These are phyloP conservation scores for Macrocentrus cingulum DNA, from an alignment of 1,140 invertebrate genomes.

Conservation along the genomic window DNA sequence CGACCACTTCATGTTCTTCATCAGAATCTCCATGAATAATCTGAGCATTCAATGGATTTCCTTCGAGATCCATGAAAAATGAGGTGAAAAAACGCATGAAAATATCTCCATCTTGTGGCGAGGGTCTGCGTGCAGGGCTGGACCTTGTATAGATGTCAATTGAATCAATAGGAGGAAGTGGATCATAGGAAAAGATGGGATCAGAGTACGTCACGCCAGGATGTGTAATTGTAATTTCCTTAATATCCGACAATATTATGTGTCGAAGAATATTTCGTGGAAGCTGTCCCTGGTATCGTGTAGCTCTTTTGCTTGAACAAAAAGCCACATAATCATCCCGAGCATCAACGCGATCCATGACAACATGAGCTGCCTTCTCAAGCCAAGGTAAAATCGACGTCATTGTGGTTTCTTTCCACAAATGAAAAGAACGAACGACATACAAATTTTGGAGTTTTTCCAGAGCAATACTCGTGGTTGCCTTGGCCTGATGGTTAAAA, in stretches of 20 bases:
- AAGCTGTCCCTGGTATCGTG: conserved; percentile 66
- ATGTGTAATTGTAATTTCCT: conserved; percentile 66
- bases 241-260: conserved; percentile 79
- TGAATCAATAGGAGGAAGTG: conserved; percentile 76
- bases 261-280: conserved; percentile 78
- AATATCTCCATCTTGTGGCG: conserved; percentile 36
- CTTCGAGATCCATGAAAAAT: conserved; percentile 40
- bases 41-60: conserved; percentile 27
- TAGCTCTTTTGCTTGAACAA: conserved; percentile 64
- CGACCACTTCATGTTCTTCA: conserved; percentile 24
- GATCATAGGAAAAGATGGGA: conserved; percentile 78
- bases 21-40: conserved; percentile 27
- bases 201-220: conserved; percentile 55
- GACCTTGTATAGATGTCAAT: conserved; percentile 67
- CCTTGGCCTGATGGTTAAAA: conserved; percentile 42
- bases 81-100: conserved; percentile 43
- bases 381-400: conserved; percentile 76
- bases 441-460: conserved; percentile 75
- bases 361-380: conserved; percentile 69
- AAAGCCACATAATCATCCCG: conserved; percentile 64
- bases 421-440: conserved; percentile 69
- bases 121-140: conserved; percentile 32
- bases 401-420: conserved; percentile 72
- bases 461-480: conserved; percentile 62
- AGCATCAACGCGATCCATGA: conserved; percentile 67